A percentile compares a stretch with the other conserved stretches of the same genome.
These are phyloP conservation scores for Enteromius afrohamiltoni DNA, from an alignment of 2,797 vertebrate genomes.

Conservation along the genomic window DNA sequence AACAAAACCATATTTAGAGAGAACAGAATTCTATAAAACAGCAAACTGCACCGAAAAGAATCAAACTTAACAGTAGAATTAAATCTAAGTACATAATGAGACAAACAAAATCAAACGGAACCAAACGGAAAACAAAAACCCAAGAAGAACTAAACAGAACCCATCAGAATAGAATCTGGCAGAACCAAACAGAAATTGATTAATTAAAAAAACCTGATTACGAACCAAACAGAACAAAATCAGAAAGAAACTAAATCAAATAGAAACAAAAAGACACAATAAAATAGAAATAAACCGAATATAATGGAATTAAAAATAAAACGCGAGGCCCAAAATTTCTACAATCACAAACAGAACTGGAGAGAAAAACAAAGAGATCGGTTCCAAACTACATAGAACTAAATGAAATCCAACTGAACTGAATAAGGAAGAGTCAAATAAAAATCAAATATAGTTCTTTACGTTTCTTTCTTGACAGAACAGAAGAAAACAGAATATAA, in stretches of 20 bases:
- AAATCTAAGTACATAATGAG: not conserved
- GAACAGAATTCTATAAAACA: not conserved
- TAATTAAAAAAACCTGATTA: not conserved
- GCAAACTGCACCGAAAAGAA: not conserved
- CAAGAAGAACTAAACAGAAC: not conserved
- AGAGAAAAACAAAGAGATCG: not conserved
- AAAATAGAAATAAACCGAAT: not conserved
- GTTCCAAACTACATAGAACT: not conserved
- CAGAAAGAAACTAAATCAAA: not conserved
- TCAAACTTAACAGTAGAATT: not conserved
- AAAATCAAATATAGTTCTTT: too few species aligned
- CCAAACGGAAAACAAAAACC: not conserved
- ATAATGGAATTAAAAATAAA: too few species aligned
- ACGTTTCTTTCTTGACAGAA: not conserved
- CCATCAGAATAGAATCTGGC: not conserved
- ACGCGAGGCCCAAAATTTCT: not conserved
- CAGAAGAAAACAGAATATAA: not conserved
- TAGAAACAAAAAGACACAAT: not conserved
- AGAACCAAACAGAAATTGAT: not conserved
- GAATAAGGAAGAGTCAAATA: not conserved
- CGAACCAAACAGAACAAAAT: not conserved
- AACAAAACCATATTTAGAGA: not conserved
- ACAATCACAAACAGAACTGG: not conserved
- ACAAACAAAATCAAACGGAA: not conserved
- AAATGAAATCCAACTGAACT: not conserved